These are phyloP conservation scores for Rhagium mordax DNA, from an alignment of 2,888 invertebrate species.

Conservation along the genomic window DNA sequence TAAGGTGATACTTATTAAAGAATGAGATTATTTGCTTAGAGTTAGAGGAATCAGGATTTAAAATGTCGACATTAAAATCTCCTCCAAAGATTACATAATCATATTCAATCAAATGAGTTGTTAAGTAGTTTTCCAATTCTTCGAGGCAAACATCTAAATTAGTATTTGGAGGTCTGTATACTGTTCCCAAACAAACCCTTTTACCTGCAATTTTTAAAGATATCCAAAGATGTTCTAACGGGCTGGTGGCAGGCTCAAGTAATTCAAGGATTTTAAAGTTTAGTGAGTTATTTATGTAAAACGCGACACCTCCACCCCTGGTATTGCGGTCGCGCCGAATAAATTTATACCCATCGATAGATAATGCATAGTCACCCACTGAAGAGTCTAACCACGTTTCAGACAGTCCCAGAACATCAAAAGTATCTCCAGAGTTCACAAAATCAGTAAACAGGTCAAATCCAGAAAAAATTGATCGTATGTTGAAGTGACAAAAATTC, in stretches of 20 bases:
- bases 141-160: neutral
- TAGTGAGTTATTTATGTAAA: conserved; percentile 2
- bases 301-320: conserved; percentile 12
- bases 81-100: conserved; percentile 7
- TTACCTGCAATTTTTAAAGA: conserved; percentile 12
- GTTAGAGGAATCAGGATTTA: neutral
- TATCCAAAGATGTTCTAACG: conserved; percentile 13
- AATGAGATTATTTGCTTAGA: neutral
- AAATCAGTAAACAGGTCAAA: conserved; percentile 16
- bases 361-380: neutral
- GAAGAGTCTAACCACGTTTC: neutral
- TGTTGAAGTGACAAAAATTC: neutral
- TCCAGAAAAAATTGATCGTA: neutral
- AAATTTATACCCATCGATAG: conserved; percentile 6
- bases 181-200: conserved; percentile 8
- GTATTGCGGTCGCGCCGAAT: neutral
- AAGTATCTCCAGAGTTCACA: neutral
- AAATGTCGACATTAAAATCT: conserved; percentile 1
- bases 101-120: neutral
- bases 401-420: conserved; percentile 8
- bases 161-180: conserved; percentile 20
- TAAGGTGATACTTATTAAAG: neutral
- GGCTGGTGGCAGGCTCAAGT: neutral
- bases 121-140: neutral
- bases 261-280: neutral